phyloP scores from a whole-genome alignment of 2,888 invertebrate species.

The Metalampra italica region DNA sequence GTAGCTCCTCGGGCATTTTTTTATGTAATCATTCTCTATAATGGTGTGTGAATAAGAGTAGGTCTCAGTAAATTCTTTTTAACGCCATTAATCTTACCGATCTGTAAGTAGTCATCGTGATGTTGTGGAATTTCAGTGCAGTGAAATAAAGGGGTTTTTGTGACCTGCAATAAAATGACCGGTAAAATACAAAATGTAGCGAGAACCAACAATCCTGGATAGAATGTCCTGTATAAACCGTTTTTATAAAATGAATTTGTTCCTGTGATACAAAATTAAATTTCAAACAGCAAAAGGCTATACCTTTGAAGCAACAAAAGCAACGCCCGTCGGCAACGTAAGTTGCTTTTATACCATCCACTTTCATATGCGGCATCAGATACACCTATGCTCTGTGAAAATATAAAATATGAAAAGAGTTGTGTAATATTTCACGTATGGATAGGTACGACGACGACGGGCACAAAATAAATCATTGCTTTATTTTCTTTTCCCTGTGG shows the following conservation, averaged over 20 bases:
- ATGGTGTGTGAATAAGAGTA: no score
- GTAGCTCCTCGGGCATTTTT: no score
- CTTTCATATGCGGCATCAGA: conserved; percentile 57
- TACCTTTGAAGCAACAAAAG: conserved; percentile 55
- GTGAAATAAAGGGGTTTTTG: conserved; percentile 63
- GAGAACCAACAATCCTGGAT: background rate
- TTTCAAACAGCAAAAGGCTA: background rate
- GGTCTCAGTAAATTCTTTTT: no score
- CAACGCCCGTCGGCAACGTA: conserved; percentile 43
- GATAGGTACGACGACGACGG: background rate
- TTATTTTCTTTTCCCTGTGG: background rate
- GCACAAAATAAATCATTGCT: conserved; percentile 6
- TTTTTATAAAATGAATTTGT: no score
- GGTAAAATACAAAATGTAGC: background rate
- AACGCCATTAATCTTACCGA: conserved; percentile 36
- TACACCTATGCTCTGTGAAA: conserved; percentile 50
- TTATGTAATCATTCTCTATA: no score
- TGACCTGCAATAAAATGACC: conserved; percentile 40
- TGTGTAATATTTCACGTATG: conserved; percentile 1
- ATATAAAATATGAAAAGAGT: background rate
- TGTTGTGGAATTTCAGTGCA: conserved; percentile 53
- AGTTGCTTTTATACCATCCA: conserved; percentile 49
- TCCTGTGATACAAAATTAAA: background rate
- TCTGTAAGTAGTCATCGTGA: conserved; percentile 56
- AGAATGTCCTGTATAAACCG: background rate